Percentiles rank a stretch among this genome's conserved stretches.
phyloP scores from a whole-genome alignment of 92 coral and sea anemone genomes.

The Heteractis magnifica region DNA sequence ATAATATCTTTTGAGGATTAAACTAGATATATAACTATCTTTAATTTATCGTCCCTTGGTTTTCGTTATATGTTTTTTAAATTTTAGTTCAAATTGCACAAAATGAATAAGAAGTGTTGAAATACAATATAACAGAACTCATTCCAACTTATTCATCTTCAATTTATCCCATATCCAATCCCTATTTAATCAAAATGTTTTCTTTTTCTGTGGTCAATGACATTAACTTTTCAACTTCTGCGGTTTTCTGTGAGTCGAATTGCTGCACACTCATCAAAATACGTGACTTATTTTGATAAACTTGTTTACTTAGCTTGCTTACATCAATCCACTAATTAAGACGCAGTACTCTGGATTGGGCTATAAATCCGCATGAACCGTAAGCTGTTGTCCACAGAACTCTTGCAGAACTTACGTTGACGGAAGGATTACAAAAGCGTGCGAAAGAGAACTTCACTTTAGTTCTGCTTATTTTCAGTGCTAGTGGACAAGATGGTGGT shows the following conservation, averaged over 20 bases:
- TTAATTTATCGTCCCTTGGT: neutral
- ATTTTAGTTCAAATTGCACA: neutral
- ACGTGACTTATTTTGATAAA: neutral
- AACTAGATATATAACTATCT: neutral
- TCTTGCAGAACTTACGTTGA: neutral
- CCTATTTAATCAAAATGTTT: neutral
- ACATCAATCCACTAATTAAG: neutral
- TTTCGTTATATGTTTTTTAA: neutral
- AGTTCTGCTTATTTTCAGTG: neutral
- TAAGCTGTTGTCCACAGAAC: neutral
- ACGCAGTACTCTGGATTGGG: neutral
- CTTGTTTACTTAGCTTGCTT: neutral
- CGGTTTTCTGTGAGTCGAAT: slow-evolving; percentile 9
- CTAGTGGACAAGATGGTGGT: slow-evolving; percentile 42
- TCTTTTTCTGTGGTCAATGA: slow-evolving; percentile 12
- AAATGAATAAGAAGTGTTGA: too few relatives aligned
- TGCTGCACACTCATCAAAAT: neutral
- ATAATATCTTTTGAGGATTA: neutral
- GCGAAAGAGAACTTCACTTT: neutral
- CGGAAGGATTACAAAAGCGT: neutral
- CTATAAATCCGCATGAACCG: neutral
- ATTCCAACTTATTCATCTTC: neutral
- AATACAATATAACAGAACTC: neutral
- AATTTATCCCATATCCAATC: neutral
- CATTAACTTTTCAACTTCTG: neutral